Evolutionary conservation across 92 coral and sea anemone species (phyloP), one percentile per base, ranked within the genome.

Genomic region (Porites divaricata): DNA sequence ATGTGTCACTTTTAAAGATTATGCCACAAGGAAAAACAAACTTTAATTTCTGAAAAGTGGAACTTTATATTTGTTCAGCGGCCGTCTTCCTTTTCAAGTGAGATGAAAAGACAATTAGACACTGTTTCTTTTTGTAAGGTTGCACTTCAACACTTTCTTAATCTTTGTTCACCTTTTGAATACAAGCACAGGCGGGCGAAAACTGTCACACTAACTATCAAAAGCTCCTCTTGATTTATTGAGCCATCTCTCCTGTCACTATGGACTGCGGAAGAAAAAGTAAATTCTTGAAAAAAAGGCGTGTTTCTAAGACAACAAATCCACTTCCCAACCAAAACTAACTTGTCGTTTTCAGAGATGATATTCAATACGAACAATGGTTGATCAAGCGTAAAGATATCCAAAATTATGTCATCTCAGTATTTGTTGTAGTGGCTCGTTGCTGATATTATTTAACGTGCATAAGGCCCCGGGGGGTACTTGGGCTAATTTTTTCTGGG

Each of bases 91-190:
- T 72, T 82, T 82, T 26, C 59, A 82, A 62, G 9, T 28, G 25
- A 20, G 22, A 70, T 75, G 72, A 63, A 72, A 82, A 63, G 50
- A 82, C 86, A 82, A 82, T 72, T 61, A 24, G 21, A 19, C 22
- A 82, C 59, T 82, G 79, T 19, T 72, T 82, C 78, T 61, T 82
- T 80, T 82, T 80, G 85, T 80, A 53, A 68, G 74, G 76, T 69
- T 70, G 76, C 26, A 68, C 76, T 80, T 69, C n/a, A 80, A 21
- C 25, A 56, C 56, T 69, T 80, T 62, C 51, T 58, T 24, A 4
- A 54, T 35, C 67, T 80, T 80, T 80, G 85, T 35, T 80, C 85
- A 80, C 85, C 85, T 80, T 80, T 80, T 14, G 41, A 41, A 72
- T 56, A 41, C 58, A 80, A 80, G 85, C 57, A 80, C 85, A 80